Evolutionary conservation across 2,888 invertebrate species (phyloP), one percentile per base, ranked within the genome.

Genomic region (Cryptocephalus primarius): DNA sequence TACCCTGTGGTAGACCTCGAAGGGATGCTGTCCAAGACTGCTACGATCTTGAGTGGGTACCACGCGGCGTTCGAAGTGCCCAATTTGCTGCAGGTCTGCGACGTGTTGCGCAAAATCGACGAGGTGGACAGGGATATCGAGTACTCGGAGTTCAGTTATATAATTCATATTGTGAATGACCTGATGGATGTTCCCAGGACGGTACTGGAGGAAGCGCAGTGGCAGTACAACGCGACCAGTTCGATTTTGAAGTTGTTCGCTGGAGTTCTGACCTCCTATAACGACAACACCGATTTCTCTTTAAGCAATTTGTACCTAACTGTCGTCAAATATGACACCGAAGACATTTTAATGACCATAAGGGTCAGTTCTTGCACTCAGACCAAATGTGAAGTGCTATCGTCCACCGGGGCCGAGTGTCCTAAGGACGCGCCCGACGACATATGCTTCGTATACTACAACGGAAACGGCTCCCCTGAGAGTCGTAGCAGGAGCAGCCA

Each of bases 181-280:
- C 68, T 71, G 10, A 69, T 76, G 64, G 75, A 79, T 57, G 43
- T 50, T 3, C 44, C 48, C 6, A 8, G 9, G 32, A 39, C 39
- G 8, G 12, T 48, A 12, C 14, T 50, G 13, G n/a, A 32, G 13
- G 32, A 44, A 9, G 44, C 47, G 3, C 13, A 43, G 40, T 9
- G 22, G n/a, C 32, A 32, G 34, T 44, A 40, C 4, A 48, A 46
- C 14, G 42, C 39, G 9, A 44, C 48, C 8, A 44, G 44, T 9
- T 39, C 40, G 13, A 38, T 49, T 10, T 11, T 49, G 9, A 33
- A n/a, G 11, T 44, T 46, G 10, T 46, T 46, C 33, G 42, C 34
- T 9, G 13, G 11, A 10, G 44, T 50, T n/a, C 31, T 50, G 32
- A 10, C 41, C 10, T 31, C 12, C 39, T 45, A 33, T 33, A 33